Evolutionary conservation across 2,888 invertebrate genomes (phyloP).

Genomic region (Aspidiotus destructor): DNA sequence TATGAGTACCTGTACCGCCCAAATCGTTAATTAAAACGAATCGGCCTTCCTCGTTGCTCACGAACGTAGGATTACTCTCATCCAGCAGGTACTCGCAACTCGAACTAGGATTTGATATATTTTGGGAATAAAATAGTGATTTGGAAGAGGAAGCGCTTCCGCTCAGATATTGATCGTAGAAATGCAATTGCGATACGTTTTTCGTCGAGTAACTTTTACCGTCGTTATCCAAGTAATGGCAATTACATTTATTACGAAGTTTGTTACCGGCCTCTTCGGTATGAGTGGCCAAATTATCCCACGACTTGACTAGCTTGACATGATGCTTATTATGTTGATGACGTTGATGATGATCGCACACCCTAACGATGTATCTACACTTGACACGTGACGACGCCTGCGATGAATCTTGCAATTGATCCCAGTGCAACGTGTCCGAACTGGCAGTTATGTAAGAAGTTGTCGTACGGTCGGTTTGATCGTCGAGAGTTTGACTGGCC

Average conservation of each 20-base stretch:
- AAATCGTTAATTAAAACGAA: slow-evolving; percentile 34
- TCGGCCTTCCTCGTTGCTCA: slow-evolving; percentile 34
- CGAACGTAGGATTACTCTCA: slow-evolving; percentile 26
- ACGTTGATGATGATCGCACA: slow-evolving; percentile 29
- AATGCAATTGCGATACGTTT: slow-evolving; percentile 15
- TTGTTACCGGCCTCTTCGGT: slow-evolving; percentile 56
- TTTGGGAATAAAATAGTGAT: slow-evolving; percentile 59
- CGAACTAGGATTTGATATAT: slow-evolving; percentile 55
- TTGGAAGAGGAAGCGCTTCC: slow-evolving; percentile 68
- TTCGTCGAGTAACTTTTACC: slow-evolving; percentile 34
- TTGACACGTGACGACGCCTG: slow-evolving; percentile 4
- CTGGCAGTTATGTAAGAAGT: slow-evolving; percentile 78
- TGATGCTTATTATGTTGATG: slow-evolving; percentile 42
- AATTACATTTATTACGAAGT: slow-evolving; percentile 7
- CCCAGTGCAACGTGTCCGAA: slow-evolving; percentile 80
- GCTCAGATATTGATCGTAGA: slow-evolving; percentile 18
- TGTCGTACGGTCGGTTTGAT: slow-evolving; percentile 56
- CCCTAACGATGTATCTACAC: slow-evolving; percentile 38
- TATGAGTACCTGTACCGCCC: slow-evolving; percentile 15
- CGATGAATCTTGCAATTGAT: slow-evolving; percentile 40
- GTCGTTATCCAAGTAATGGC: slow-evolving; percentile 26
- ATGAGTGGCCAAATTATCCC: slow-evolving; percentile 65
- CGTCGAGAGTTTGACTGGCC: slow-evolving; percentile 40
- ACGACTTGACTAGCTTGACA: slow-evolving; percentile 66
- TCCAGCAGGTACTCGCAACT: slow-evolving; percentile 57